Conservation (phyloP, 2,113 vertebrate species). For the Sclerurus mexicanus region DNA sequence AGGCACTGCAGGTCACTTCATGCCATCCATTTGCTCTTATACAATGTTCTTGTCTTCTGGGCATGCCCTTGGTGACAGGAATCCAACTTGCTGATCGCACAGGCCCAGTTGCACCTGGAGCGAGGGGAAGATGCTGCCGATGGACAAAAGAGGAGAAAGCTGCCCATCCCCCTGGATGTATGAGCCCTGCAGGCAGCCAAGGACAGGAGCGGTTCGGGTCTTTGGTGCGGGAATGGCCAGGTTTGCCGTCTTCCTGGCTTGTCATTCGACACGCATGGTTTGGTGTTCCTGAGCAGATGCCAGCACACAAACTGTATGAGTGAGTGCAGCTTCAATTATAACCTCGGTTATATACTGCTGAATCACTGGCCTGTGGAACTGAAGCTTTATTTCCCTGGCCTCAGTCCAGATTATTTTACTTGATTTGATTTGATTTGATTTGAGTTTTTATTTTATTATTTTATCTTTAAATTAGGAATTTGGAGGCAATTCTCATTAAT, state of each 20-base stretch:
- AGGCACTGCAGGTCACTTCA: background rate
- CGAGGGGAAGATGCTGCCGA: background rate
- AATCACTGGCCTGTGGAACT: background rate
- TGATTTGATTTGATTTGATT: no score
- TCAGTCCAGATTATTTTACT: background rate
- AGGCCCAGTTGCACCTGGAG: background rate
- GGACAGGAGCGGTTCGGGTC: background rate
- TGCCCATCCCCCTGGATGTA: background rate
- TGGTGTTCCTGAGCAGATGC: background rate
- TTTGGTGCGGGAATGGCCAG: background rate
- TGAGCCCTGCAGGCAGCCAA: background rate
- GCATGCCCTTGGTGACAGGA: background rate
- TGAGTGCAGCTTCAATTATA: background rate
- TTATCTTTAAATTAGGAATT: background rate
- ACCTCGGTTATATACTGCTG: background rate
- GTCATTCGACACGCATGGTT: background rate
- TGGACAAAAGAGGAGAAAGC: background rate
- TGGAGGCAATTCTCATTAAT: background rate
- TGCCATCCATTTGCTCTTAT: background rate
- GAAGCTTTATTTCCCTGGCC: background rate
- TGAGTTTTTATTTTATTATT: no score
- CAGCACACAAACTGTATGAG: background rate
- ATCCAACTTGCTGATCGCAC: background rate
- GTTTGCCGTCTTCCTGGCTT: background rate
- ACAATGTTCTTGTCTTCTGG: background rate